Percentiles rank a stretch among this genome's conserved stretches.
Conservation (phyloP, 2,113 vertebrate genomes). For the Pholis gunnellus region DNA sequence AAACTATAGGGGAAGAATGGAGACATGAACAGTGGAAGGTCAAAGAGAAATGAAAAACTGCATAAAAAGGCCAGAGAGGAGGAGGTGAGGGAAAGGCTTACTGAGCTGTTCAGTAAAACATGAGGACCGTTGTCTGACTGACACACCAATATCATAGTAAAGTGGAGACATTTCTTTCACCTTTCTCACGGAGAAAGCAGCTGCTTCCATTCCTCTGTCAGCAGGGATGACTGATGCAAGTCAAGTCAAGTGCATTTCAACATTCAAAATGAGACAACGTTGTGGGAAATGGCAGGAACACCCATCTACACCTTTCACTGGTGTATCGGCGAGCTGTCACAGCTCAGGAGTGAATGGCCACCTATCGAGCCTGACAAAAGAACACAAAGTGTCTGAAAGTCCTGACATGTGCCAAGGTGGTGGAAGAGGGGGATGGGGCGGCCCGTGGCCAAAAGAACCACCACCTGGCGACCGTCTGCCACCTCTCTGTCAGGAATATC, state of each 20-base stretch:
- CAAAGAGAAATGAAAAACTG: background rate
- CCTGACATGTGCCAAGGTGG: slow-evolving; percentile 48
- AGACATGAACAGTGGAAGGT: background rate
- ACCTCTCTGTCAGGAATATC: slow-evolving; percentile 29
- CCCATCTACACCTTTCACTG: slow-evolving; percentile 68
- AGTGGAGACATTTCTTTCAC: slow-evolving; percentile 46
- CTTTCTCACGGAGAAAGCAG: slow-evolving; percentile 46
- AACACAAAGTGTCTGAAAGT: slow-evolving; percentile 64
- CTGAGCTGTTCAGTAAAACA: slow-evolving; percentile 32
- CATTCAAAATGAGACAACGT: slow-evolving; percentile 59
- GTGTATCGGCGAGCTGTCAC: slow-evolving; percentile 68
- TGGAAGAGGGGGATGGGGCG: background rate
- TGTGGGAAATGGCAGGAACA: slow-evolving; percentile 70
- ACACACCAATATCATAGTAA: slow-evolving; percentile 35
- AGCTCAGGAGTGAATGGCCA: slow-evolving; percentile 53
- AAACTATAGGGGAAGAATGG: background rate
- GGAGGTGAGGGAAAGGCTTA: background rate
- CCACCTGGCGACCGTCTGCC: slow-evolving; percentile 43
- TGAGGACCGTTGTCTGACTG: slow-evolving; percentile 17
- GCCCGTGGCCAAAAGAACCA: slow-evolving; percentile 31
- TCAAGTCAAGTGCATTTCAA: slow-evolving; percentile 58
- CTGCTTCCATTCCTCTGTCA: slow-evolving; percentile 63
- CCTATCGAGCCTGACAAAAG: slow-evolving; percentile 66
- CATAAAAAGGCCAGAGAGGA: background rate
- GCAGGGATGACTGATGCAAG: slow-evolving; percentile 64